Evolutionary conservation across 2,797 vertebrate species (phyloP), one percentile per base, ranked within the genome.

Genomic region (Zenarchopterus dispar): DNA sequence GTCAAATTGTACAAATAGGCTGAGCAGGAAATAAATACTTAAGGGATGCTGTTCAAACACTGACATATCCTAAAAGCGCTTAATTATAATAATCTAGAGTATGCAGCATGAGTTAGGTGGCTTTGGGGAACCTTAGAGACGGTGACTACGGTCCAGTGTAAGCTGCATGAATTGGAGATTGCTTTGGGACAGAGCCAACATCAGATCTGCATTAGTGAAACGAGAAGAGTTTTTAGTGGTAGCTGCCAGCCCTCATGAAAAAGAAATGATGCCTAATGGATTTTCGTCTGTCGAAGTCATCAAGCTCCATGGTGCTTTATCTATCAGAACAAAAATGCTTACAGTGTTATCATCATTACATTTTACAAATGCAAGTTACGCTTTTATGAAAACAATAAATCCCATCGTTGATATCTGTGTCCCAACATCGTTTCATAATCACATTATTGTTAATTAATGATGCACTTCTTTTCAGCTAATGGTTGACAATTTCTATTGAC

Each of bases 31-130:
- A 80, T 60, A 73, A 54, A 81, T 10, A 84, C 90, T 91, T 84
- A 66, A 84, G 85, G 89, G 84, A 56, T 56, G 75, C 72, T 69
- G 79, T 84, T 83, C 78, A 75, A 83, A 81, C 71, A 62, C 66
- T 83, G 84, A 90, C 84, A 84, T 86, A 81, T 76, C 89, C 88
- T 87, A 87, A 90, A 91, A 88, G 81, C 81, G 77, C 88, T 91
- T 92, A 92, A 92, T 93, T 92, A 91, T 87, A 86, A 88, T 89
- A 87, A 88, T 82, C 74, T 69, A 53, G 66, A 87, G 75, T 75
- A 77, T 70, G 72, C 77, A 85, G 78, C 73, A 65, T 89, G 78
- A 81, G 80, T 85, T 87, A 78, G 80, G 77, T 82, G 80, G 83
- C 76, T 82, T 39, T n/a, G 56, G 75, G 62, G 7, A 43, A 62